These are phyloP conservation scores for Acyrthosiphon pisum DNA, from an alignment of 1,140 invertebrate genomes.

Conservation along the genomic window DNA sequence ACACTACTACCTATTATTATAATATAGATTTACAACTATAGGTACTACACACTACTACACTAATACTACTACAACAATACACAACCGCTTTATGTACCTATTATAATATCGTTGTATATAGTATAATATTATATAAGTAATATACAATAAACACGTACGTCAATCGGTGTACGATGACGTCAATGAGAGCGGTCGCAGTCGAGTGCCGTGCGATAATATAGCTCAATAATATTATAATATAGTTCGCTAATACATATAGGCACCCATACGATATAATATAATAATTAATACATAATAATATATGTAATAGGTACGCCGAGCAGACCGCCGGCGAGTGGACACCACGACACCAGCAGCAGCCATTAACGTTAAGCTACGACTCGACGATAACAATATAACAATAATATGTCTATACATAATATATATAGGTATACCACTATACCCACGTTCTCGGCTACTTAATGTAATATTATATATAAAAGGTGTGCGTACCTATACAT, in stretches of 20 bases:
- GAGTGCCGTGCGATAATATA: neutral
- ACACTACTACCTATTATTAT: neutral
- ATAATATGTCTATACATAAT: neutral
- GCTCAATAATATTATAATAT: no score
- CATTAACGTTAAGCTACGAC: neutral
- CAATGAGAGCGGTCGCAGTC: neutral
- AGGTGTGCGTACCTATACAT: no score
- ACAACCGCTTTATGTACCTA: neutral
- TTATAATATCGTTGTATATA: neutral
- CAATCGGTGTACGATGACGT: constrained; percentile 19
- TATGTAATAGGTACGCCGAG: neutral
- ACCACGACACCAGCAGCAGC: neutral
- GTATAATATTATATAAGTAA: neutral
- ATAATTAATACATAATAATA: neutral
- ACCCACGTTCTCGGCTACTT: neutral
- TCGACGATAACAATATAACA: neutral
- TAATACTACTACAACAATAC: neutral
- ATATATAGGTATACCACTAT: neutral
- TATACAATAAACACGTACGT: constrained; percentile 18
- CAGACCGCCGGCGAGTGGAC: neutral
- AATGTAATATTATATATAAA: neutral
- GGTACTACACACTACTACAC: neutral
- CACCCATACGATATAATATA: neutral
- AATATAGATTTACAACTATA: neutral
- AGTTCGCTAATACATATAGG: neutral